These are phyloP conservation scores for Cheilosia urbana DNA, from an alignment of 2,888 invertebrate genomes.

Conservation along the genomic window DNA sequence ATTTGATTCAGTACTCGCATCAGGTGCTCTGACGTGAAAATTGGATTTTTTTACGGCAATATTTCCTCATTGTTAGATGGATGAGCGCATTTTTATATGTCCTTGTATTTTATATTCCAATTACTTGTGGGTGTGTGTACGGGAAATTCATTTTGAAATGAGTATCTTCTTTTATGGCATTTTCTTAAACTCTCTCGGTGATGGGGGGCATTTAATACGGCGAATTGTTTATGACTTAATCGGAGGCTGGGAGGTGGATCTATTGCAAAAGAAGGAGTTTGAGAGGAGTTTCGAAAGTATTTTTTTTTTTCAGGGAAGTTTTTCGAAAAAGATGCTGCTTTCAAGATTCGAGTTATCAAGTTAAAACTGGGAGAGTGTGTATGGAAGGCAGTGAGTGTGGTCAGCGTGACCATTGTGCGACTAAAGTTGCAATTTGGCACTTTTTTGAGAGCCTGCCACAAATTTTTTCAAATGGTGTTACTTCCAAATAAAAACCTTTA, in stretches of 20 bases:
- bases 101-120: conserved; percentile 54
- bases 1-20: conserved; percentile 68
- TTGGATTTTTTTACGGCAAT: conserved; percentile 61
- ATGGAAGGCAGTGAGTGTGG: too few relatives aligned
- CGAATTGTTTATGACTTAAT: conserved; percentile 20
- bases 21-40: conserved; percentile 70
- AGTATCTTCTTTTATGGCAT: neutral
- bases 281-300: too few relatives aligned
- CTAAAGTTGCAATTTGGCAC: too few relatives aligned
- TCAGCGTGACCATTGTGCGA: too few relatives aligned
- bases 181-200: too few relatives aligned
- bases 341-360: too few relatives aligned
- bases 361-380: too few relatives aligned
- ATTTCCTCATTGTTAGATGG: conserved; percentile 45
- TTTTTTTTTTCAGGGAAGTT: too few relatives aligned
- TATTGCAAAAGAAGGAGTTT: neutral
- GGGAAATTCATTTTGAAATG: conserved; percentile 12
- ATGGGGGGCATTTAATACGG: conserved; percentile 1
- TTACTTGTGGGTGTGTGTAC: conserved; percentile 12
- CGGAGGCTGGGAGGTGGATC: conserved; percentile 3
- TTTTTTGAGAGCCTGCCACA: too few relatives aligned
- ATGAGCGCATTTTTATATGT: conserved; percentile 50
- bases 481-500: too few relatives aligned
- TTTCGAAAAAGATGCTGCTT: too few relatives aligned
- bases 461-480: too few relatives aligned